phyloP scores from a whole-genome alignment of 2,888 invertebrate species.

The Eupithecia pulchellata region DNA sequence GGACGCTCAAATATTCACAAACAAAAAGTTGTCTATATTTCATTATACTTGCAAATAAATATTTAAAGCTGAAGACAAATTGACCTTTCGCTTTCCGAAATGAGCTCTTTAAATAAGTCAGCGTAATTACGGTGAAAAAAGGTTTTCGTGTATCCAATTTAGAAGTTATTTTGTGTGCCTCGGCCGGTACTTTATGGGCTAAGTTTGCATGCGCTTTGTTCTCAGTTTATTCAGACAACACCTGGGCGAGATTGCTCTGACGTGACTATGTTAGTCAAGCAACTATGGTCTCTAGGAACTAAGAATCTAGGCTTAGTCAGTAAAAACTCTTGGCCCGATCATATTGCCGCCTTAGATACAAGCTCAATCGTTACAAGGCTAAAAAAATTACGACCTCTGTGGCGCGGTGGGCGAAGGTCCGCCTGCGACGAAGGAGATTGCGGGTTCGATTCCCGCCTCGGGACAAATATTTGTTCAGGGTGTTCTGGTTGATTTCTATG shows the following conservation, averaged over 20 bases:
- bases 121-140: conserved; percentile 26
- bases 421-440: too few relatives aligned
- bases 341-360: neutral
- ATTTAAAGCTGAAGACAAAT: neutral
- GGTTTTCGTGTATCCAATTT: conserved; percentile 32
- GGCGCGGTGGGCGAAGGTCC: too few relatives aligned
- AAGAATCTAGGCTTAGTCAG: neutral
- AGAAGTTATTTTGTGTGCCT: neutral
- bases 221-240: conserved; percentile 2
- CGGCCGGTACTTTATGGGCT: neutral
- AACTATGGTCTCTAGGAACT: neutral
- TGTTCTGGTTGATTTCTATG: too few relatives aligned
- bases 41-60: neutral
- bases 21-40: neutral
- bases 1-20: neutral
- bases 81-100: conserved; percentile 25
- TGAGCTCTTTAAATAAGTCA: conserved; percentile 20
- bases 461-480: too few relatives aligned
- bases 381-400: too few relatives aligned
- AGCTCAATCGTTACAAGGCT: neutral
- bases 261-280: conserved; percentile 1
- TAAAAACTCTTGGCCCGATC: neutral
- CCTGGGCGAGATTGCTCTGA: neutral
- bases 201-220: conserved; percentile 15
- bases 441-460: too few relatives aligned